These are phyloP conservation scores for Hippopotamus amphibius DNA, from an alignment of 2,113 vertebrate species.

Conservation along the genomic window DNA sequence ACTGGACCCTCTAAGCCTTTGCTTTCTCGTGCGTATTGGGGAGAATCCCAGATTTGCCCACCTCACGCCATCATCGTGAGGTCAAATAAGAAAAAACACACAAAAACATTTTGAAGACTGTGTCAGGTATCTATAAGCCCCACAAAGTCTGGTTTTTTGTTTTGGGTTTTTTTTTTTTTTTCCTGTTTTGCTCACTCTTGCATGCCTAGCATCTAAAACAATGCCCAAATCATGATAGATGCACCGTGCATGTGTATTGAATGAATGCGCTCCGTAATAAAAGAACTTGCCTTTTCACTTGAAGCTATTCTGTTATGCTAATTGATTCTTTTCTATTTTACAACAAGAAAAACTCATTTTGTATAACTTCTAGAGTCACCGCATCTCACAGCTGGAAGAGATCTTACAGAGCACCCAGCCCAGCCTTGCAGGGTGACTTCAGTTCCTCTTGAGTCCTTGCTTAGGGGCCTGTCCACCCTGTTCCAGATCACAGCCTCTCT, in stretches of 20 bases:
- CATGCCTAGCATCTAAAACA: background rate
- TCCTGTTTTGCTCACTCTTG: background rate
- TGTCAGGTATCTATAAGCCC: background rate
- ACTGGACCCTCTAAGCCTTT: background rate
- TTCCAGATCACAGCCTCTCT: background rate
- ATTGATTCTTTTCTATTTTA: background rate
- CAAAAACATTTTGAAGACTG: background rate
- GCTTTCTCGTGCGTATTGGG: background rate
- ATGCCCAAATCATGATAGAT: background rate
- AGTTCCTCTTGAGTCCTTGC: background rate
- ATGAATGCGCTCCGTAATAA: background rate
- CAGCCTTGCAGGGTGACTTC: background rate
- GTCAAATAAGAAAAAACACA: background rate
- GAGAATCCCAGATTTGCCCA: background rate
- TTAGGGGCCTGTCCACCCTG: background rate
- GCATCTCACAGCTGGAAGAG: background rate
- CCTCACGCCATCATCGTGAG: background rate
- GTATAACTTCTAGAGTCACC: background rate
- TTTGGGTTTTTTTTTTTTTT: background rate
- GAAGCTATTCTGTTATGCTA: background rate
- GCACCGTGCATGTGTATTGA: background rate
- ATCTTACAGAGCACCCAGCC: background rate
- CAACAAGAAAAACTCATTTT: background rate
- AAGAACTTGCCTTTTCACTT: background rate
- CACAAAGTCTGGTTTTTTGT: background rate